Percentiles rank a stretch among this genome's conserved stretches.
Evolutionary conservation across 2,113 vertebrate species (phyloP).

Genomic region (Malurus elegans): DNA sequence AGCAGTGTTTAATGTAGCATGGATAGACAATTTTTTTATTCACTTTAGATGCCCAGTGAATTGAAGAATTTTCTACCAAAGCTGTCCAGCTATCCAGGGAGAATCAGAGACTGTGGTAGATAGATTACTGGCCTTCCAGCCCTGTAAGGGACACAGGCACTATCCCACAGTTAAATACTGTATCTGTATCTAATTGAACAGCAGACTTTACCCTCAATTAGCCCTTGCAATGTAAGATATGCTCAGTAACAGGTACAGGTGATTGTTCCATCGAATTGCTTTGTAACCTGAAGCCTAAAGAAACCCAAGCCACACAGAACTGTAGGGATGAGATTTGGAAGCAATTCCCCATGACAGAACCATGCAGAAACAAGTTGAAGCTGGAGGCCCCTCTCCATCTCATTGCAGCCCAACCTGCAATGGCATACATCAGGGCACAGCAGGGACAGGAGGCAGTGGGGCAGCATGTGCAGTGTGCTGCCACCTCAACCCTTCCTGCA

Average conservation of each 20-base stretch:
- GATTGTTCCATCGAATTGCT: neutral
- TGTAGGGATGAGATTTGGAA: neutral
- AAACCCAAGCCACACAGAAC: neutral
- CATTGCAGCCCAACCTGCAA: fast-evolving
- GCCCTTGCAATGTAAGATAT: neutral
- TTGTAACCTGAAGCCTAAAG: neutral
- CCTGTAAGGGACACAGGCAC: fast-evolving
- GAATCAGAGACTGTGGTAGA: neutral
- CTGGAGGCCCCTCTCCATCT: neutral
- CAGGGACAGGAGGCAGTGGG: neutral
- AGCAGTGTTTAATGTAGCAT: neutral
- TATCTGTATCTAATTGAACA: neutral
- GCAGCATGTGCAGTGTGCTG: fast-evolving
- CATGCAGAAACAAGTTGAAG: neutral
- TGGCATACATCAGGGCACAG: neutral
- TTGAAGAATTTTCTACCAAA: neutral
- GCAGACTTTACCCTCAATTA: neutral
- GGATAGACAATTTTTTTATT: neutral
- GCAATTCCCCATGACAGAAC: neutral
- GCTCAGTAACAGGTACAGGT: neutral
- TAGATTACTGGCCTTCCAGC: neutral
- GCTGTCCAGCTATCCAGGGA: neutral
- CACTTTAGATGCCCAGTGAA: neutral
- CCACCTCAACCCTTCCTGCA: neutral
- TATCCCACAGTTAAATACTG: neutral